A percentile compares a stretch with the other conserved stretches of the same genome.
Evolutionary conservation across 1,140 invertebrate species (phyloP).

Genomic region (Drosophila nebulosa): DNA sequence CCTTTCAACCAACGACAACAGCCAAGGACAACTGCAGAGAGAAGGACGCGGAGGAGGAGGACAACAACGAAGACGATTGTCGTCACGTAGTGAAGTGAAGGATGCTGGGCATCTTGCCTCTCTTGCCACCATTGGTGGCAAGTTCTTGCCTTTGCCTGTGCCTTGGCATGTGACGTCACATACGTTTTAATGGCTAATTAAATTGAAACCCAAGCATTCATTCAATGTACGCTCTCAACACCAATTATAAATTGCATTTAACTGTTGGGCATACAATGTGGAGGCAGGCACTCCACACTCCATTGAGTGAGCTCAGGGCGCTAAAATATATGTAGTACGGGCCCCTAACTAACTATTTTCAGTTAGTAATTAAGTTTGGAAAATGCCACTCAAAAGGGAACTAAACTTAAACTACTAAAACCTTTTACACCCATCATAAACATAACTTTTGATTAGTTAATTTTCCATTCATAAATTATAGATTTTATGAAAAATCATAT

Average conservation of each 20-base stretch:
- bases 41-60: background rate
- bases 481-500: slow-evolving; percentile 48
- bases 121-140: background rate
- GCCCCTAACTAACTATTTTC: background rate
- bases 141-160: slow-evolving; percentile 55
- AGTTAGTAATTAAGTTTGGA: background rate
- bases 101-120: slow-evolving; percentile 1
- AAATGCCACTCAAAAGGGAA: background rate
- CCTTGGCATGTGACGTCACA: slow-evolving; percentile 71
- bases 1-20: background rate
- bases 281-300: slow-evolving; percentile 13
- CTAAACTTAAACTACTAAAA: background rate
- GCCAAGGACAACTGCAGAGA: background rate
- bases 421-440: background rate
- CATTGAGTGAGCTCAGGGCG: background rate
- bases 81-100: slow-evolving; percentile 52
- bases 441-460: background rate
- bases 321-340: slow-evolving; percentile 11
- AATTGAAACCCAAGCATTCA: slow-evolving; percentile 57
- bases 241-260: slow-evolving; percentile 74
- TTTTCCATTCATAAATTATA: slow-evolving; percentile 55
- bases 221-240: slow-evolving; percentile 32
- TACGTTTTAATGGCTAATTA: slow-evolving; percentile 76
- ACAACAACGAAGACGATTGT: slow-evolving; percentile 21
- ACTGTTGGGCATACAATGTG: slow-evolving; percentile 40